phyloP scores from a whole-genome alignment of 2,113 vertebrate genomes.

The Meriones unguiculatus region DNA sequence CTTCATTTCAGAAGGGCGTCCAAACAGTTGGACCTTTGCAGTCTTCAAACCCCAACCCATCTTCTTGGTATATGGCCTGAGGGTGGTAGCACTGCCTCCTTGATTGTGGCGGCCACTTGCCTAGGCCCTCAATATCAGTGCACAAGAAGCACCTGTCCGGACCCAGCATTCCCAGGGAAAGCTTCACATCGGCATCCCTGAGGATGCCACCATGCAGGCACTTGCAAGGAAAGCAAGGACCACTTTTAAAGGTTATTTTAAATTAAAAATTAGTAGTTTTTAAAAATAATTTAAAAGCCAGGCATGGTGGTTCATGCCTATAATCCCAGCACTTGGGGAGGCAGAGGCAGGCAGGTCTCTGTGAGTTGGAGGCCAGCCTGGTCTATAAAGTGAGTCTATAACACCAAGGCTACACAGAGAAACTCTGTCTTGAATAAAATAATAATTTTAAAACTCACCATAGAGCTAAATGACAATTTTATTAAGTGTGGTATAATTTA shows the following conservation, averaged over 20 bases:
- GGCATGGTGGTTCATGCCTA: no score
- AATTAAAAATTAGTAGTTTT: background rate
- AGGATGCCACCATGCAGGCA: background rate
- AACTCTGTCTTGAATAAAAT: background rate
- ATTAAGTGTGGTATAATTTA: background rate
- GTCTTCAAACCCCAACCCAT: background rate
- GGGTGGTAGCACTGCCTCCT: background rate
- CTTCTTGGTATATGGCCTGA: background rate
- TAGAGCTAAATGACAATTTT: background rate
- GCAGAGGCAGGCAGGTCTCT: no score
- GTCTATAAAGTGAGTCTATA: no score
- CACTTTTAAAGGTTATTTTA: background rate
- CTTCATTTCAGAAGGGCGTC: background rate
- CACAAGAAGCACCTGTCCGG: background rate
- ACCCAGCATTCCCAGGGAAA: background rate
- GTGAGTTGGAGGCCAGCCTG: no score
- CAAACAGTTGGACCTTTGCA: background rate
- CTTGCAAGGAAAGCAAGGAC: background rate
- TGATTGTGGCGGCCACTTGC: background rate
- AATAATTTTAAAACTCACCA: background rate
- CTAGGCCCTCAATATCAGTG: background rate
- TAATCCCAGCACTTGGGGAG: no score
- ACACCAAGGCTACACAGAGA: no score
- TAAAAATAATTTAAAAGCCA: no score
- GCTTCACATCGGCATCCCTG: background rate